Evolutionary conservation across 1,140 invertebrate genomes (phyloP), one percentile per base, ranked within the genome.

Genomic region (Drosophila bocqueti): DNA sequence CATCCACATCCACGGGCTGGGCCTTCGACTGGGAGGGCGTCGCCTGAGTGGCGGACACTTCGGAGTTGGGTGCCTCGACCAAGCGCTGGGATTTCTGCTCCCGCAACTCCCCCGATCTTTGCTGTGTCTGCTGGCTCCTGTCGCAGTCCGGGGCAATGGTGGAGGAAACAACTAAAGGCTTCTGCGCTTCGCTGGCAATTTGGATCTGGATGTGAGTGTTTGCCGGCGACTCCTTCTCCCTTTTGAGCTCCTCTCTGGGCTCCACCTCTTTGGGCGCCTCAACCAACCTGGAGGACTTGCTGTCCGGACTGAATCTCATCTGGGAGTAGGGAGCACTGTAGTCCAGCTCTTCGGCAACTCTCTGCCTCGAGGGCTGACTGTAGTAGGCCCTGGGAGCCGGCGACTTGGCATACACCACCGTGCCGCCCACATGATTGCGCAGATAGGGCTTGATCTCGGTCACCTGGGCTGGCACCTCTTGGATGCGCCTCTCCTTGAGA

Each of bases 11-110:
- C 21, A n/a, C 36, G 8, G 80, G 68, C 4, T 75, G 62, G 0
- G 62, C 8, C 82, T 92, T 67, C 8, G 68, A 31, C 29, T 73
- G 71, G 1, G 71, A 15, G 76, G 57, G 83, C 79, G 84, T 94
- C 92, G 71, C 93, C 93, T 47, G 94, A 87, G 91, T 95, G 93
- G 50, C 94, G 83, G 40, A 94, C 85, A 47, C 94, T 93, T 92
- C 92, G 69, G 94, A 93, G 57, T 93, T 93, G 24, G 93, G 92
- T 3, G 86, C 84, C 24, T 92, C 91, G 6, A 92, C 62, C 34
- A 90, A 46, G 0, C 91, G 79, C 68, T 86, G 76, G 26, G 87
- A 91, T 8, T 86, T 76, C 6, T 81, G 60, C 21, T 77, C 50
- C 4, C 36, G 45, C 15, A 59, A 3, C 50, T 71, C n/a, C n/a